A percentile compares a stretch with the other conserved stretches of the same genome.
These are phyloP conservation scores for Semicossyphus pulcher DNA, from an alignment of 2,113 vertebrate genomes.

Conservation along the genomic window DNA sequence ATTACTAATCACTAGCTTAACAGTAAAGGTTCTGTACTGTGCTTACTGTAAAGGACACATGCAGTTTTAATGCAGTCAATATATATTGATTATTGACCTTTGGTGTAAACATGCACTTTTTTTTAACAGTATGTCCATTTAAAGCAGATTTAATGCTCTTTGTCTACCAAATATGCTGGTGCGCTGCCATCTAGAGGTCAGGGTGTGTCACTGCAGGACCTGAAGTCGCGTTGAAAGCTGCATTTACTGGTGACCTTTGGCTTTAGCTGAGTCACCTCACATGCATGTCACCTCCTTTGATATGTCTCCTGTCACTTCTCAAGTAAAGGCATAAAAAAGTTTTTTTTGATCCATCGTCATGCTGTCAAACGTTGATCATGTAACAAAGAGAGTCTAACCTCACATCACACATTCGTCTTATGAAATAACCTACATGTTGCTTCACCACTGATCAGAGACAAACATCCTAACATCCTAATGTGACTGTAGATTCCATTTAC, in stretches of 20 bases:
- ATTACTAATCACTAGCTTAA: too few relatives aligned
- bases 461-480: too few relatives aligned
- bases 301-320: neutral
- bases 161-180: constrained; percentile 3
- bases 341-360: neutral
- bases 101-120: neutral
- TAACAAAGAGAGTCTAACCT: too few relatives aligned
- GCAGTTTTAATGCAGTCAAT: neutral
- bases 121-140: neutral
- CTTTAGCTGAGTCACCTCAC: too few relatives aligned
- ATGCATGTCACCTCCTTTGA: neutral
- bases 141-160: neutral
- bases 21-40: too few relatives aligned
- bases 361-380: too few relatives aligned
- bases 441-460: too few relatives aligned
- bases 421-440: too few relatives aligned
- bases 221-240: neutral
- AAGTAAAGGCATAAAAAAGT: neutral
- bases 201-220: neutral
- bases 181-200: constrained; percentile 58
- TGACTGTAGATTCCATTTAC: too few relatives aligned
- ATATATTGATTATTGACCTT: neutral
- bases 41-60: neutral
- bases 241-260: neutral
- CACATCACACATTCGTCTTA: too few relatives aligned